A percentile compares a stretch with the other conserved stretches of the same genome.
Evolutionary conservation across 2,888 invertebrate species (phyloP).

Genomic region (Biston betularia): DNA sequence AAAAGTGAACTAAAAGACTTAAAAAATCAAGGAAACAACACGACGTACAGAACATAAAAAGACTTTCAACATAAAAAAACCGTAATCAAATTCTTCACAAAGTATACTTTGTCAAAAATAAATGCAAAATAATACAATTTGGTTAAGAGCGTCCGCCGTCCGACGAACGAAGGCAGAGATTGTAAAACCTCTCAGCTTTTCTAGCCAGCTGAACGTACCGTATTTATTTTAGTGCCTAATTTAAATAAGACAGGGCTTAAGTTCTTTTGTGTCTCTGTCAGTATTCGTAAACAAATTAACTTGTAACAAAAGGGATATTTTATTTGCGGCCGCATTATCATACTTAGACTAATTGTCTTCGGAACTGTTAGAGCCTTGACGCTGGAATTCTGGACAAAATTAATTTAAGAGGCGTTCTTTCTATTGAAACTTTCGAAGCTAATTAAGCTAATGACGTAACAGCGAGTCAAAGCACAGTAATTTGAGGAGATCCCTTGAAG

Average conservation of each 20-base stretch:
- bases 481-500: constrained; percentile 72
- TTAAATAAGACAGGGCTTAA: constrained; percentile 82
- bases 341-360: constrained; percentile 53
- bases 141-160: constrained; percentile 71
- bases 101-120: constrained; percentile 80
- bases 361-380: constrained; percentile 26
- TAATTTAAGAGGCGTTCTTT: constrained; percentile 38
- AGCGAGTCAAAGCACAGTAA: constrained; percentile 57
- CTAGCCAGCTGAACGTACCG: constrained; percentile 66
- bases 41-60: constrained; percentile 50
- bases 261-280: constrained; percentile 75
- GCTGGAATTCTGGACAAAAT: constrained; percentile 31
- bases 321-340: constrained; percentile 57
- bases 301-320: constrained; percentile 63
- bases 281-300: constrained; percentile 80
- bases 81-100: constrained; percentile 56
- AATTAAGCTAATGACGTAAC: constrained; percentile 67
- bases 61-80: constrained; percentile 49
- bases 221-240: constrained; percentile 83
- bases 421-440: constrained; percentile 57
- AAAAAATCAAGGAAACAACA: constrained; percentile 49
- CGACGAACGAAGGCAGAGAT: constrained; percentile 60
- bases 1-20: constrained; percentile 19
- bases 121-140: constrained; percentile 86
- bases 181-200: constrained; percentile 65